phyloP scores from a whole-genome alignment of 2,888 invertebrate species.

The Cyrtodaria siliqua region DNA sequence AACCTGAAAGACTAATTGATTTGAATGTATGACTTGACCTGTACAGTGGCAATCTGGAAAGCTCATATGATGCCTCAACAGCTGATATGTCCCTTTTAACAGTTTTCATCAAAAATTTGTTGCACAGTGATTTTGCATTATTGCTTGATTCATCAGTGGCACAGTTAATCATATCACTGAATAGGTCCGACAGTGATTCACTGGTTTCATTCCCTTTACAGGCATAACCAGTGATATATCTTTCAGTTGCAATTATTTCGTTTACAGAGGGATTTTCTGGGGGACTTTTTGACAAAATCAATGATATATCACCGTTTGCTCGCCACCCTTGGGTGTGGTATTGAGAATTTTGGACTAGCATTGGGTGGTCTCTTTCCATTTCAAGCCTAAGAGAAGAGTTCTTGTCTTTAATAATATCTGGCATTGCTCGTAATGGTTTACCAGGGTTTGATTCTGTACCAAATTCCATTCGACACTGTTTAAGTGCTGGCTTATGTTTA shows the following conservation, averaged over 20 bases:
- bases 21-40: too few species aligned
- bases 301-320: conserved; percentile 67
- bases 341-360: conserved; percentile 64
- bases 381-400: conserved; percentile 63
- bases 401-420: conserved; percentile 59
- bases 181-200: conserved; percentile 55
- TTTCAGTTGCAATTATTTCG: conserved; percentile 47
- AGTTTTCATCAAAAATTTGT: conserved; percentile 59
- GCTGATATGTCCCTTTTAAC: conserved; percentile 65
- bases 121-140: conserved; percentile 46
- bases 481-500: not conserved
- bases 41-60: conserved; percentile 39
- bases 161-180: conserved; percentile 46
- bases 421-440: conserved; percentile 11
- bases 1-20: too few species aligned
- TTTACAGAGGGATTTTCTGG: conserved; percentile 61
- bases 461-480: conserved; percentile 64
- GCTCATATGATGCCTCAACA: conserved; percentile 61
- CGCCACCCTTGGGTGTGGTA: conserved; percentile 65
- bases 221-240: conserved; percentile 53
- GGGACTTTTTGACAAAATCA: conserved; percentile 66
- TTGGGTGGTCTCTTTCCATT: conserved; percentile 67
- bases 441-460: conserved; percentile 31
- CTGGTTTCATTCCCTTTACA: conserved; percentile 69
- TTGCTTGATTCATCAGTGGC: conserved; percentile 11